Evolutionary conservation across 2,888 invertebrate genomes (phyloP).

Genomic region (Fissipunctia ypsillon): DNA sequence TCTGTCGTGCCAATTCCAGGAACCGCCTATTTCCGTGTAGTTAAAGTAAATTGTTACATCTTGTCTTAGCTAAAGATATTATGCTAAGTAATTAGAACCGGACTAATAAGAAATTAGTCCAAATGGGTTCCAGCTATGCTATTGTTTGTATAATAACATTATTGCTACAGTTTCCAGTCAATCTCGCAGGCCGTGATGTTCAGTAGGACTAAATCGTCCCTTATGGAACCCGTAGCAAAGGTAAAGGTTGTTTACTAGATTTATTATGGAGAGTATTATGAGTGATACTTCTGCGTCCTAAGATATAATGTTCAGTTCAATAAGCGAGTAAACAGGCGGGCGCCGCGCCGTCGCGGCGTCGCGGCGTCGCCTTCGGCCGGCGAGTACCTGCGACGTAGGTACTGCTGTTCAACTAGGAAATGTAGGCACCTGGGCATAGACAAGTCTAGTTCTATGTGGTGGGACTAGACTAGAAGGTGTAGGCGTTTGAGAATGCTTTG

Average conservation of each 20-base stretch:
- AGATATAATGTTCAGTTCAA: conserved; percentile 29
- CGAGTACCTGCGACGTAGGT: background rate
- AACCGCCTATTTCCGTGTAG: background rate
- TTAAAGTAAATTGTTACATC: background rate
- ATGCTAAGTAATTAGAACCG: background rate
- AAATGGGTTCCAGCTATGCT: background rate
- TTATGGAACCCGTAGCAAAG: background rate
- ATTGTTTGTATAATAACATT: background rate
- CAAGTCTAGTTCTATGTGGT: background rate
- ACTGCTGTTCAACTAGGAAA: background rate
- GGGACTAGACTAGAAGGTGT: background rate
- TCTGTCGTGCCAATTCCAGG: background rate
- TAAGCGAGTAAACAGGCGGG: conserved; percentile 52
- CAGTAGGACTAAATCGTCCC: background rate
- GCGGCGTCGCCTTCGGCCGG: conserved; percentile 35
- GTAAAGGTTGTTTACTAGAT: background rate
- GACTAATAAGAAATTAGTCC: background rate
- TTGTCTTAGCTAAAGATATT: background rate
- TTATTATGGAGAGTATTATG: background rate
- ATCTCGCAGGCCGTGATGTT: no score
- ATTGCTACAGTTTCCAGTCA: no score
- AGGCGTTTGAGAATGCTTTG: background rate
- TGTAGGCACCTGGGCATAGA: background rate
- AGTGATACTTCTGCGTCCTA: conserved; percentile 42
- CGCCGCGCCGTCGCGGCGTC: conserved; percentile 55